Percentiles rank a stretch among this genome's conserved stretches.
Evolutionary conservation across 2,113 vertebrate genomes (phyloP).

Genomic region (Verasper variegatus): DNA sequence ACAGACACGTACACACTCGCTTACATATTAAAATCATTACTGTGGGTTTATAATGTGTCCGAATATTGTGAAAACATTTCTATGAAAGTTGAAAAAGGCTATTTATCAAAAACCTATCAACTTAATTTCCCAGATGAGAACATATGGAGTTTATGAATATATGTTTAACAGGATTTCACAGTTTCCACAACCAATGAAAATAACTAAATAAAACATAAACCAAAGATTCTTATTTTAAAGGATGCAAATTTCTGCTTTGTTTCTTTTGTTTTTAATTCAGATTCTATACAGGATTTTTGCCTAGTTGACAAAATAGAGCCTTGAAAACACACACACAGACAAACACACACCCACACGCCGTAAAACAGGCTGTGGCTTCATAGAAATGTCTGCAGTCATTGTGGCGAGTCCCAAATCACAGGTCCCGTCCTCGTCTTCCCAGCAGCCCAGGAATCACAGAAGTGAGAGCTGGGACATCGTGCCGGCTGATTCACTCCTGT

Average conservation of each 20-base stretch:
- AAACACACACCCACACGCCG: conserved; percentile 15
- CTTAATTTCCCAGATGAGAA: too few species aligned
- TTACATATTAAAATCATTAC: too few species aligned
- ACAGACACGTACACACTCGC: not conserved
- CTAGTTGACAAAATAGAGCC: conserved; percentile 32
- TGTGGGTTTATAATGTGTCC: too few species aligned
- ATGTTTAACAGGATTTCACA: too few species aligned
- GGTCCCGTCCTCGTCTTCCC: conserved; percentile 65
- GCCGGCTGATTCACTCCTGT: conserved; percentile 61
- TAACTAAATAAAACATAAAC: not conserved
- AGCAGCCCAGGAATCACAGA: conserved; percentile 57
- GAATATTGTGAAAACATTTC: too few species aligned
- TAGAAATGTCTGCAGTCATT: conserved; percentile 70
- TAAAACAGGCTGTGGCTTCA: conserved; percentile 64
- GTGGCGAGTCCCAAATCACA: conserved; percentile 59
- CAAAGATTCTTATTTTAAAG: not conserved
- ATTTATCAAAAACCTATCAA: too few species aligned
- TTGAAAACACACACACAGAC: conserved; percentile 11
- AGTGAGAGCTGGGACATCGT: conserved; percentile 42
- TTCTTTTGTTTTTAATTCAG: conserved; percentile 12
- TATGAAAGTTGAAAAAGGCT: too few species aligned
- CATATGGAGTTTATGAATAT: too few species aligned
- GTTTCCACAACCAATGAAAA: not conserved
- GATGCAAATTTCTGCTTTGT: not conserved
- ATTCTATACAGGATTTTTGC: conserved; percentile 17